Percentiles rank a stretch among this genome's conserved stretches.
These are phyloP conservation scores for Paralvinella palmiformis DNA, from an alignment of 1,140 invertebrate genomes.

Conservation along the genomic window DNA sequence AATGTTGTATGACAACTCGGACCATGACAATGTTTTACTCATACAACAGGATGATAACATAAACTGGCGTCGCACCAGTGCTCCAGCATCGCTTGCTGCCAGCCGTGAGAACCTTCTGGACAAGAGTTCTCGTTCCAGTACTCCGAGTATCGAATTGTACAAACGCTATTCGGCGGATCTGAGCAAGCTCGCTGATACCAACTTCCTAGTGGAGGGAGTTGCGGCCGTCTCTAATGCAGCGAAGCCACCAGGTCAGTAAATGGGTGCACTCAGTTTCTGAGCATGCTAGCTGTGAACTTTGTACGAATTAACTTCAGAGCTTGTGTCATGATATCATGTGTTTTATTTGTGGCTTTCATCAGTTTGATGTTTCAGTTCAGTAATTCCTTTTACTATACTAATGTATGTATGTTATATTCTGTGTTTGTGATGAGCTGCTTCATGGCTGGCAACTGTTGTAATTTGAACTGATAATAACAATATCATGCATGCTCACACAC, in stretches of 20 bases:
- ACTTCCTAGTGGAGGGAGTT: constrained; percentile 16
- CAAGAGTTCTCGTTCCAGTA: constrained; percentile 20
- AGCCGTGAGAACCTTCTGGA: constrained; percentile 37
- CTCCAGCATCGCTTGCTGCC: constrained; percentile 41
- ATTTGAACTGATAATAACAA: too few species aligned
- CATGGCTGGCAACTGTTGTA: too few species aligned
- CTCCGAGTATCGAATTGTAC: constrained; percentile 32
- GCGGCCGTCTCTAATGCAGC: not conserved
- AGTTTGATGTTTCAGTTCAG: constrained; percentile 23
- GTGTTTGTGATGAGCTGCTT: not conserved
- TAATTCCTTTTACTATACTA: not conserved
- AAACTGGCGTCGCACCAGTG: constrained; percentile 35
- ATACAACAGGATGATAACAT: not conserved
- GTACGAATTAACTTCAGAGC: not conserved
- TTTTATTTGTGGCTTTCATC: constrained; percentile 1
- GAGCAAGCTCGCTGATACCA: constrained; percentile 55
- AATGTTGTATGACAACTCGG: not conserved
- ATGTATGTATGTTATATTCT: not conserved
- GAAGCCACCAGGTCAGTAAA: constrained; percentile 12
- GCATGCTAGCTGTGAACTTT: not conserved
- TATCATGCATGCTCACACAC: too few species aligned
- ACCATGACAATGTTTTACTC: not conserved
- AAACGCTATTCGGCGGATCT: constrained; percentile 33
- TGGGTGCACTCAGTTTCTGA: constrained; percentile 22
- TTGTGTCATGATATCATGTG: not conserved